Percentiles rank a stretch among this genome's conserved stretches.
phyloP scores from a whole-genome alignment of 2,797 vertebrate genomes.

The Oophaga sylvatica region DNA sequence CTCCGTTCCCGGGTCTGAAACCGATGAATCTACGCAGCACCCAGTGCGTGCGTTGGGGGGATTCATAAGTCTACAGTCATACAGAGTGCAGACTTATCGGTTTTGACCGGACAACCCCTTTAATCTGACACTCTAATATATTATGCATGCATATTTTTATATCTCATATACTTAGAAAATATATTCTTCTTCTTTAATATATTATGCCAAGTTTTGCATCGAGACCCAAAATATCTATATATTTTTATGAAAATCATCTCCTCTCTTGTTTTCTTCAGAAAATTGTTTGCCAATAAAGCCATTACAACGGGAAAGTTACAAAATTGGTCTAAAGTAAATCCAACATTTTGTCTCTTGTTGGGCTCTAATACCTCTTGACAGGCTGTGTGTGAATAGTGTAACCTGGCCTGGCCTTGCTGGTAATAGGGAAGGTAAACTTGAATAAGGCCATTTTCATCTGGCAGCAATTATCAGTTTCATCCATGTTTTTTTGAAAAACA shows the following conservation, averaged over 20 bases:
- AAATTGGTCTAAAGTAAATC: constrained; percentile 25
- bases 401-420: constrained; percentile 51
- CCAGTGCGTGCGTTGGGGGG: too few species aligned
- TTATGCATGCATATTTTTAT: too few species aligned
- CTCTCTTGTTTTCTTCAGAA: background rate
- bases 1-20: too few species aligned
- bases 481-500: constrained; percentile 17
- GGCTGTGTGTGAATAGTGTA: constrained; percentile 55
- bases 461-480: constrained; percentile 56
- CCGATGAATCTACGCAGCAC: too few species aligned
- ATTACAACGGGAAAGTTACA: constrained; percentile 27
- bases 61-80: too few species aligned
- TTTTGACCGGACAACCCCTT: too few species aligned
- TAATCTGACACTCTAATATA: too few species aligned
- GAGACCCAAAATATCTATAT: background rate
- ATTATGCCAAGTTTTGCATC: background rate
- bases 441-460: constrained; percentile 54
- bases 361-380: constrained; percentile 49
- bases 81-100: too few species aligned
- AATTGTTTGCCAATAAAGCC: constrained; percentile 24
- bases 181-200: background rate
- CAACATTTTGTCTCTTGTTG: constrained; percentile 22
- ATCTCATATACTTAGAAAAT: background rate
- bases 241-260: background rate
- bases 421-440: constrained; percentile 37